A percentile compares a stretch with the other conserved stretches of the same genome.
Conservation (phyloP, 2,797 vertebrate species). For the Catharus ustulatus region DNA sequence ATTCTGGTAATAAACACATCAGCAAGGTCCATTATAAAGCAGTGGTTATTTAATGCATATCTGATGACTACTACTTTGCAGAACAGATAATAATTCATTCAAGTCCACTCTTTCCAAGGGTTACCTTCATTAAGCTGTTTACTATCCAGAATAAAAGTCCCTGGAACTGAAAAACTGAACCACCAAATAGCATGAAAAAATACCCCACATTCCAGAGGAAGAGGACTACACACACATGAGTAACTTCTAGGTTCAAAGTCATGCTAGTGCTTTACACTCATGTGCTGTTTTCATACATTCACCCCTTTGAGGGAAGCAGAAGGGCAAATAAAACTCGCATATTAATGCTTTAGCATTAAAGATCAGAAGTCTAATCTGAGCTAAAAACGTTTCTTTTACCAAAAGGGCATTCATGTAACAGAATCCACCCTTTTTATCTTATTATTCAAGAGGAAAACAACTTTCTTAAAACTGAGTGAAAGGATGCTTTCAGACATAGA, state of each 20-base stretch:
- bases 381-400: neutral
- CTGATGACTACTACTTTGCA: neutral
- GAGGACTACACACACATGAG: neutral
- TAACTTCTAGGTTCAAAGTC: neutral
- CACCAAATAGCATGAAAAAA: neutral
- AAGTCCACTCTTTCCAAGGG: conserved; percentile 7
- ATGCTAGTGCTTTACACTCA: neutral
- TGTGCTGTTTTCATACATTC: neutral
- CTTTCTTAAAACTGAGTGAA: conserved; percentile 1
- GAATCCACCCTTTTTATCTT: neutral
- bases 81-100: neutral
- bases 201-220: neutral
- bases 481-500: neutral
- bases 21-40: conserved; percentile 23
- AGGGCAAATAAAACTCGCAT: conserved; percentile 1
- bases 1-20: conserved; percentile 9
- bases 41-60: conserved; percentile 37
- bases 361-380: neutral
- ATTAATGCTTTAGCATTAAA: conserved; percentile 3
- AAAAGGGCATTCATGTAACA: neutral
- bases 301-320: neutral
- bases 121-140: neutral
- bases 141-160: conserved; percentile 4
- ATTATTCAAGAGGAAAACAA: neutral
- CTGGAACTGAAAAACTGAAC: neutral